phyloP scores from a whole-genome alignment of 2,113 vertebrate species.

The human (Homo sapiens) region GRCh38 chr15:79613501-79614000 shows the following conservation, averaged over 20 bases:
- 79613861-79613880: not conserved
- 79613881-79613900: not conserved
- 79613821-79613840: too few relatives aligned
- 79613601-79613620: not conserved
- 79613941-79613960: not conserved
- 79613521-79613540: not conserved
- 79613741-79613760: not conserved
- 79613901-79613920: not conserved
- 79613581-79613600: not conserved
- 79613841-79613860: not conserved
- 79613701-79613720: not conserved
- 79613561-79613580: not conserved
- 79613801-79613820: not conserved
- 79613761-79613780: not conserved
- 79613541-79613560: not conserved
- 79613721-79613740: not conserved
- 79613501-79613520: not conserved
- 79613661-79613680: not conserved
- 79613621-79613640: not conserved
- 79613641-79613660: not conserved
- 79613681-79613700: not conserved
- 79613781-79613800: not conserved
- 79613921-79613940: not conserved
- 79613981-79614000: not conserved
- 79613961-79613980: not conserved